Percentiles rank a stretch among this genome's conserved stretches.
These are phyloP conservation scores for Parnassius glacialis DNA, from an alignment of 2,888 invertebrate genomes.

Conservation along the genomic window DNA sequence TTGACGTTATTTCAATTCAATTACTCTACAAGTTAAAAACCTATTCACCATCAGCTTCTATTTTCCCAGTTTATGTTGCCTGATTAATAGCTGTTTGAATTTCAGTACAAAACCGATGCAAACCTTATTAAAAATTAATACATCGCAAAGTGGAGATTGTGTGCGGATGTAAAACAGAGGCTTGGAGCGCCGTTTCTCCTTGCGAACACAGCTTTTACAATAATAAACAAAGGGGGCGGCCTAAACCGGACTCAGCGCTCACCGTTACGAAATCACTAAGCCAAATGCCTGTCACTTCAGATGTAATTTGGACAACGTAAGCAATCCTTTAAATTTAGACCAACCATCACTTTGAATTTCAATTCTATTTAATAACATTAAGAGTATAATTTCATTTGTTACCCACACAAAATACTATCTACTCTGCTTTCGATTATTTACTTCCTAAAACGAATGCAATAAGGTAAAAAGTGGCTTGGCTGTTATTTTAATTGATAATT, in stretches of 20 bases:
- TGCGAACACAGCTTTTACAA: conserved; percentile 12
- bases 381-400: conserved; percentile 18
- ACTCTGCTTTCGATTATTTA: conserved; percentile 8
- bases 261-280: conserved; percentile 59
- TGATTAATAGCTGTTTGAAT: no score
- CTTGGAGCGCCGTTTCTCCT: neutral
- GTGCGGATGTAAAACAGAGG: conserved; percentile 27
- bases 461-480: conserved; percentile 23
- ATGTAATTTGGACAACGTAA: conserved; percentile 48
- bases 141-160: neutral
- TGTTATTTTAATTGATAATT: conserved; percentile 41
- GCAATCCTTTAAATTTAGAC: conserved; percentile 45
- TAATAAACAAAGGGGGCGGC: conserved; percentile 34
- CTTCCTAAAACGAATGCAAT: conserved; percentile 2
- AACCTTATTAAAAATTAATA: no score
- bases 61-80: no score
- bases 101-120: no score
- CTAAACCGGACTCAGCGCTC: conserved; percentile 35
- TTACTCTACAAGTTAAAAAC: no score
- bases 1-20: no score
- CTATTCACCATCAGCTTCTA: no score
- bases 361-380: conserved; percentile 27
- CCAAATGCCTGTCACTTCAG: conserved; percentile 54
- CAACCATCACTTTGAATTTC: conserved; percentile 29
- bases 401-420: no score